Evolutionary conservation across 1,140 invertebrate genomes (phyloP), one percentile per base, ranked within the genome.

Genomic region (Chionoecetes opilio): DNA sequence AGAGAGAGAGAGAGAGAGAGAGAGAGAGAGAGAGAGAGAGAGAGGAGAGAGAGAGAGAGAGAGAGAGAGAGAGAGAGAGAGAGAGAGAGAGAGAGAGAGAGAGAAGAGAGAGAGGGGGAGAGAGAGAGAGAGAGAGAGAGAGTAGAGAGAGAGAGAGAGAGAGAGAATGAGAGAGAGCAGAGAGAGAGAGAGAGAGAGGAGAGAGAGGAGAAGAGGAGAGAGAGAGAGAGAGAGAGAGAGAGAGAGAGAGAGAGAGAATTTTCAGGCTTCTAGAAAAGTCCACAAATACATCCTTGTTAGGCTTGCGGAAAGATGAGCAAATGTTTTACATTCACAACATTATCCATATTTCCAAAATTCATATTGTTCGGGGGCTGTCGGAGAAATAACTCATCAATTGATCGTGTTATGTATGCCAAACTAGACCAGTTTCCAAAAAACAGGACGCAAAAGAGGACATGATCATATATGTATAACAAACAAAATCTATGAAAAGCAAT

Each of bases 161-260:
- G 31, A 32, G 85, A 32, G 31, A 34, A 5, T 0, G 85, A 87
- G 85, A 87, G 85, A 87, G 86, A 87, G 32, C n/a, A n/a, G n/a
- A n/a, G 53, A 75, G 53, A 75, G 53, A 86, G 85, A 87, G 85
- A 87, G 85, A 87, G 85, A 87, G 85, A 87, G 85, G 34, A 31
- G 34, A 31, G 34, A 31, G 34, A 31, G 34, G 85, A 87, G 9
- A 34, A 5, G 5, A 5, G 5, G 31, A 32, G 85, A 87, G 85
- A 87, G 85, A 87, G 85, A 87, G 31, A 32, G 31, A 87, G 31
- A 32, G 85, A 87, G 31, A 32, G 85, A 32, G 31, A 34, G 31
- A 32, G 85, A 87, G 85, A 87, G 85, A 87, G 86, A 87, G 32
- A 34, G 32, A 87, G 32, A 34, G 86, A 87, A 53, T 53, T 9